Evolutionary conservation across 2,888 invertebrate species (phyloP), one percentile per base, ranked within the genome.

Genomic region (Ormia ochracea): DNA sequence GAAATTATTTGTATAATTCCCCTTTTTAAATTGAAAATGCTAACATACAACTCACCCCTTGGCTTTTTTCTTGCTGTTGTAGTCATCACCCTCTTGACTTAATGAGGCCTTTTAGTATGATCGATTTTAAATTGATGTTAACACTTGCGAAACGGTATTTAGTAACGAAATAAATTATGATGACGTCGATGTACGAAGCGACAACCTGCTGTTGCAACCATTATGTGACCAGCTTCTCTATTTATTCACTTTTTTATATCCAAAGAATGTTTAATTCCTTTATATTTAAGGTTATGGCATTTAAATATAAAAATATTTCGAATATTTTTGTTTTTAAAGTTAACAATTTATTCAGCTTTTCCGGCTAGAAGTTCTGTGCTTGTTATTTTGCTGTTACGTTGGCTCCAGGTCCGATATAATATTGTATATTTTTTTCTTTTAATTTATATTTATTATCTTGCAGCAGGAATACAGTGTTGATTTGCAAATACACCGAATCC

Each of bases 61-160:
- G 38, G 6, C 38, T 68, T 41, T 14, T 41, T 28, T 59, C n/a
- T 41, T 19, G 38, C 38, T 52, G 17, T 31, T 58, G 12, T 56
- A 38, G 70, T 4, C 75, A 83, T 84, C 86, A 84, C 85, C 86
- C 86, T 86, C 86, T 86, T 86, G 86, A 85, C 85, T 86, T 86
- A 86, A 86, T 86, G 85, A 86, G 86, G 84, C 84, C 84, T 86
- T 85, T 86, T 80, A 76, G 73, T 78, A 72, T 86, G 86, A 86
- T 86, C 85, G 86, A 86, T 86, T 86, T 86, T 86, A 85, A 86
- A 86, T 86, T 86, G 86, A 85, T 86, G 86, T 86, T 85, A 86
- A 85, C 85, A 86, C 86, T 81, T 74, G 80, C 58, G 50, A 72
- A 70, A 45, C 54, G 72, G 61, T 68, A 73, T 79, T 69, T 69